Base-by-base conservation (phyloP, 2,888 invertebrate species). In the Caenorhabditis angaria region DNA sequence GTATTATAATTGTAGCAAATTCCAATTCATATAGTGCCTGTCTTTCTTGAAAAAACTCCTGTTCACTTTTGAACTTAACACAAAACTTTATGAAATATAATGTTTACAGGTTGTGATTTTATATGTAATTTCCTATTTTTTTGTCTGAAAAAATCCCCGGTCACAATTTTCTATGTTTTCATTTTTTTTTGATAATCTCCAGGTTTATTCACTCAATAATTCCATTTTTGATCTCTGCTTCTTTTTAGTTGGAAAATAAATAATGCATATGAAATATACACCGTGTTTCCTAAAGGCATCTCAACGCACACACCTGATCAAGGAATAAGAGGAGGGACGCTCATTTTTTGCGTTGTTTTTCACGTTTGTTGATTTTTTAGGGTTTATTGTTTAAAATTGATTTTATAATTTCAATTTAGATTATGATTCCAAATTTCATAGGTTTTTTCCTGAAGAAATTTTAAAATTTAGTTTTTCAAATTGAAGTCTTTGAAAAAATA, bases 51-150 rank as follows among this genome's bases (percentile, higher is more conserved):
- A 41, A 41, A 41, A 41, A 27, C 8, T 58, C 20, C 64, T 61
- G 57, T 70, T 70, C 69, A 60, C 56, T 61, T 65, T 65, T 51
- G 61, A 66, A 50, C 29, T n/a, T 4, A 27, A n/a, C 41, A 41
- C 50, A 29, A 51, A 47, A 58, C 24, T 58, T 27, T 22, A 29
- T 62, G 35, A 32, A 8, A 24, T 4, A 8, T 28, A 10, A 29
- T 5, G 2, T 25, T 35, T 60, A 25, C 22, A 20, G 48, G 41
- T 35, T 51, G 56, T 64, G 41, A 25, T 32, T 63, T 22, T 47
- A 28, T 32, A 22, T 28, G 27, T 55, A 55, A 62, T 59, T 50
- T 57, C 56, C 29, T 32, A 20, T 29, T 56, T 27, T 47, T 22
- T 25, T 3, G 18, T 18, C 25, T 54, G 25, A 29, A 4, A 32